Conservation (phyloP, 30 jellyfish, hydroid and myxozoan genomes). For the Chrysaora quinquecirrha region DNA sequence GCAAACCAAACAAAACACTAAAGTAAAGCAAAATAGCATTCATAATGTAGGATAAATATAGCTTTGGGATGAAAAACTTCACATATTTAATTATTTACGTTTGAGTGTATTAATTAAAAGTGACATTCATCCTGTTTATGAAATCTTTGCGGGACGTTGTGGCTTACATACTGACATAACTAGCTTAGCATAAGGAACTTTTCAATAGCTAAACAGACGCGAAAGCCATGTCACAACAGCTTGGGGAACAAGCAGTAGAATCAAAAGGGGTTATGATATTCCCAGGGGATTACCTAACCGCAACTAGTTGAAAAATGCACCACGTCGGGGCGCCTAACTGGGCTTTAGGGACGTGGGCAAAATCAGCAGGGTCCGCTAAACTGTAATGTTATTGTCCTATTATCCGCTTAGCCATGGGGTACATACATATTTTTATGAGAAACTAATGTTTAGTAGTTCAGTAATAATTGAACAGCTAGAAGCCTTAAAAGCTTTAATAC, state of each 20-base stretch:
- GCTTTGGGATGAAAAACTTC: neutral
- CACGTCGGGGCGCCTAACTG: neutral
- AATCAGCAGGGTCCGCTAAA: neutral
- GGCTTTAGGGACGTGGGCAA: neutral
- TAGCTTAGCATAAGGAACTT: neutral
- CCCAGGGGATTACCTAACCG: neutral
- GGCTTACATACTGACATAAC: neutral
- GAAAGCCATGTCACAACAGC: neutral
- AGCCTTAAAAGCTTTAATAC: no score
- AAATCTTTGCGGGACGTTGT: neutral
- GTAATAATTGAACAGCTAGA: no score
- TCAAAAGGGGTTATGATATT: neutral
- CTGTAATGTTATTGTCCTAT: neutral
- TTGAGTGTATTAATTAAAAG: neutral
- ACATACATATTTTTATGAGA: neutral
- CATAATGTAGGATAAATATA: neutral
- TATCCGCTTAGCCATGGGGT: neutral
- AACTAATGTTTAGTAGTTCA: no score
- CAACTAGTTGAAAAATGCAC: neutral
- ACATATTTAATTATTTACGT: no score
- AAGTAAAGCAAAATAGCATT: no score
- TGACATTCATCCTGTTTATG: neutral
- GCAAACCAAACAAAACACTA: no score
- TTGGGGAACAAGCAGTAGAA: neutral
- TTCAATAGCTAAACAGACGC: neutral